A percentile compares a stretch with the other conserved stretches of the same genome.
These are phyloP conservation scores for Micrasema minimum DNA, from an alignment of 1,140 invertebrate species.

Conservation along the genomic window DNA sequence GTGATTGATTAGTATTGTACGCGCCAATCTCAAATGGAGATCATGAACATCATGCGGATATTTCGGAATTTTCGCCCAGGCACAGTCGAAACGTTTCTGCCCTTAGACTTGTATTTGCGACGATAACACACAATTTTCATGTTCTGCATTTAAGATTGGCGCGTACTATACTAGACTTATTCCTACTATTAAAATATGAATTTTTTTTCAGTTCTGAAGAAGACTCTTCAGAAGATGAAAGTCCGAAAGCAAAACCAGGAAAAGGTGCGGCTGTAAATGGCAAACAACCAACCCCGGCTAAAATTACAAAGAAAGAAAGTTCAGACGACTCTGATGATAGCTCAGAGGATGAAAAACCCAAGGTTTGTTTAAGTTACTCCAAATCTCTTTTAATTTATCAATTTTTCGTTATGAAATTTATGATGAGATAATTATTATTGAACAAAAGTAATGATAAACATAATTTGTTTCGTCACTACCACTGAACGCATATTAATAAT, in stretches of 20 bases:
- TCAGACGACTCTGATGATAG: slow-evolving; percentile 50
- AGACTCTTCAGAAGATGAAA: slow-evolving; percentile 48
- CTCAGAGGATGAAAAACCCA: slow-evolving; percentile 50
- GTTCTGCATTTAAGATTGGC: no score
- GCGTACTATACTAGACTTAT: no score
- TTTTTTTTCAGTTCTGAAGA: slow-evolving; percentile 46
- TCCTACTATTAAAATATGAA: no score
- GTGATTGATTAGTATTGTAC: no score
- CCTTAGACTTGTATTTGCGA: no score
- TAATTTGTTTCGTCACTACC: slow-evolving; percentile 48
- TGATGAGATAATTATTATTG: slow-evolving; percentile 24
- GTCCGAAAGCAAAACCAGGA: slow-evolving; percentile 20
- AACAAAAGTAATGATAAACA: slow-evolving; percentile 42
- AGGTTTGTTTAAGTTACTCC: slow-evolving; percentile 32
- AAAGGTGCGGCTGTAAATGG: slow-evolving; percentile 34
- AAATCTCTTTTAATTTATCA: not conserved
- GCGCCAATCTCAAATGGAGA: no score
- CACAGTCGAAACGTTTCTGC: no score
- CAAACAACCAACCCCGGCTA: no score
- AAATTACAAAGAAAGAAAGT: no score
- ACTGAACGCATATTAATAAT: slow-evolving; percentile 33
- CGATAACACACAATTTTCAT: no score
- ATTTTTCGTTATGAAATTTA: not conserved
- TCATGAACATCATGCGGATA: no score
- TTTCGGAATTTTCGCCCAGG: no score